Conservation (phyloP, 2,888 invertebrate species). For the Noctua pronuba region DNA sequence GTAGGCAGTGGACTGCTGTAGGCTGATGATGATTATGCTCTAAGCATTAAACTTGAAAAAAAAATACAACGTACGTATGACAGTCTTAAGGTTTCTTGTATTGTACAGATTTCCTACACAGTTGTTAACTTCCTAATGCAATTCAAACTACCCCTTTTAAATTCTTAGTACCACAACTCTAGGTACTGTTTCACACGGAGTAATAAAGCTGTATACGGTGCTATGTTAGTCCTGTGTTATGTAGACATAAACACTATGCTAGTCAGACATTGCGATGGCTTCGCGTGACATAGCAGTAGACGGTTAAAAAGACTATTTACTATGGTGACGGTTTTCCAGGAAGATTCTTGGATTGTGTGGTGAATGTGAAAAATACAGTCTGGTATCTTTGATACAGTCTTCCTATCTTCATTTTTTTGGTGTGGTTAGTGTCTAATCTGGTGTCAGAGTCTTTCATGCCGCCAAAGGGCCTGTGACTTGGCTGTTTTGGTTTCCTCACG, state of each 20-base stretch:
- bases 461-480: no score
- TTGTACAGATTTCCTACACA: not conserved
- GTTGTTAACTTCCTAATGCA: conserved; percentile 11
- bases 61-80: not conserved
- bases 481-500: no score
- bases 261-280: conserved; percentile 34
- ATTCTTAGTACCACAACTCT: conserved; percentile 24
- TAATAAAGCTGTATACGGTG: conserved; percentile 41
- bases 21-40: not conserved
- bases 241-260: conserved; percentile 25
- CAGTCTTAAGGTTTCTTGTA: not conserved
- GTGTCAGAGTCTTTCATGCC: no score
- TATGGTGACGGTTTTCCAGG: not conserved
- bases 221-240: conserved; percentile 23
- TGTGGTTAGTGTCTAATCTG: no score
- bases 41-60: not conserved
- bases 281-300: conserved; percentile 36
- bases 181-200: conserved; percentile 29
- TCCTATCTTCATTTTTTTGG: no score
- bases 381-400: not conserved
- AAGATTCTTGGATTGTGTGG: not conserved
- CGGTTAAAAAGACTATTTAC: not conserved
- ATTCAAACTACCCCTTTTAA: conserved; percentile 38
- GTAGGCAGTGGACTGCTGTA: not conserved
- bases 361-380: not conserved